Evolutionary conservation across 2,888 invertebrate species (phyloP).

Genomic region (Pheosia gnoma): DNA sequence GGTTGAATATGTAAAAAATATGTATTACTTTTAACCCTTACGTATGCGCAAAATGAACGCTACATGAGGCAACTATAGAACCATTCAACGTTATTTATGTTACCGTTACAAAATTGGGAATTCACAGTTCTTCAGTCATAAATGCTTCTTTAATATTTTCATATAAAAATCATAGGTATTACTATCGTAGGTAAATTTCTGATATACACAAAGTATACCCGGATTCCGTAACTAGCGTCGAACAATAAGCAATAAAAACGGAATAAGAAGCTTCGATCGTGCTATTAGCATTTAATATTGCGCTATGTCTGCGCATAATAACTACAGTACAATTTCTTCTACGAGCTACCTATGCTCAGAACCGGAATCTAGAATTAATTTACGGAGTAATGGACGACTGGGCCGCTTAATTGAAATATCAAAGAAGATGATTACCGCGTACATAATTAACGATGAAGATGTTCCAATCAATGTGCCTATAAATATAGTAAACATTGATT

Average conservation of each 20-base stretch:
- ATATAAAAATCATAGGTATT: no score
- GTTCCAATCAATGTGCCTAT: neutral
- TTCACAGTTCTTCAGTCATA: no score
- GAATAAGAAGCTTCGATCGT: neutral
- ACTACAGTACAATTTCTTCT: neutral
- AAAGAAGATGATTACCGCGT: slow-evolving; percentile 42
- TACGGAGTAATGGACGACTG: slow-evolving; percentile 39
- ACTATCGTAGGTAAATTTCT: neutral
- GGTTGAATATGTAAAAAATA: neutral
- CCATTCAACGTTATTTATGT: no score
- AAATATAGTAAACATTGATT: slow-evolving; percentile 3
- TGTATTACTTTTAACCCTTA: neutral
- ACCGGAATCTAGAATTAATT: slow-evolving; percentile 23
- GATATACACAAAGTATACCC: neutral
- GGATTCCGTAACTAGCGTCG: neutral
- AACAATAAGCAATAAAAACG: neutral
- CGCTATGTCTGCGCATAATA: neutral
- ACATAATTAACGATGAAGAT: slow-evolving; percentile 8
- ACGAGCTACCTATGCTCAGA: neutral
- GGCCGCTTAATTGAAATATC: slow-evolving; percentile 57
- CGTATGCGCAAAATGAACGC: neutral
- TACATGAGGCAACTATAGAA: neutral
- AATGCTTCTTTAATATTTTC: no score
- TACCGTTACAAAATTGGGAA: no score
- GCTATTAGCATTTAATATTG: neutral